Evolutionary conservation across 2,113 vertebrate genomes (phyloP).

Genomic region (Protobothrops flavoviridis): DNA sequence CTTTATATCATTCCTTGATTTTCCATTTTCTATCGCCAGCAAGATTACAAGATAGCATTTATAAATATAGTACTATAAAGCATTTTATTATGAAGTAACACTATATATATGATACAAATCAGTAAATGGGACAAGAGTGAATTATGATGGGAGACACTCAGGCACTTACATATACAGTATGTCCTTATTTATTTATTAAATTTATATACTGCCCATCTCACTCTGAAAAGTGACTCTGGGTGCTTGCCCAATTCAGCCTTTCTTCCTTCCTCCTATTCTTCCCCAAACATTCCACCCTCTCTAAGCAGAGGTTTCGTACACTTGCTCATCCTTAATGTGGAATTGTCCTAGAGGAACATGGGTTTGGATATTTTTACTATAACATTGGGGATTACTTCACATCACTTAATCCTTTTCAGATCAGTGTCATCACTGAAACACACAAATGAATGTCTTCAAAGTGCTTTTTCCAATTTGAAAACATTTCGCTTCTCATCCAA

Average conservation of each 20-base stretch:
- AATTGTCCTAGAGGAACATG: neutral
- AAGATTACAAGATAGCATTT: neutral
- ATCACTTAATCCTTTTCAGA: neutral
- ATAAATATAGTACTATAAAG: neutral
- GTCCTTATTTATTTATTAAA: neutral
- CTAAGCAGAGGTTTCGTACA: neutral
- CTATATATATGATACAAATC: neutral
- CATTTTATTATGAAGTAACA: neutral
- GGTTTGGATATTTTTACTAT: neutral
- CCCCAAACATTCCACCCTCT: neutral
- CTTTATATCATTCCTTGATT: neutral
- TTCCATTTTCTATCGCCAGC: neutral
- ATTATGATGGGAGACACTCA: neutral
- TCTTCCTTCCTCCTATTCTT: neutral
- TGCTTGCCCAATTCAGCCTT: neutral
- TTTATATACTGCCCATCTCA: neutral
- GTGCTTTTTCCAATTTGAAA: neutral
- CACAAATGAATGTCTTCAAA: neutral
- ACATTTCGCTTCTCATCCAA: neutral
- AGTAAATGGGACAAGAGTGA: neutral
- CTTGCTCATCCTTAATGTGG: neutral
- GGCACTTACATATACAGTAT: neutral
- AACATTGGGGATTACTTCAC: neutral
- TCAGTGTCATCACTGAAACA: neutral
- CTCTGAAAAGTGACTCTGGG: neutral